Evolutionary conservation across 2,113 vertebrate genomes (phyloP).

Genomic region (Apus apus): DNA sequence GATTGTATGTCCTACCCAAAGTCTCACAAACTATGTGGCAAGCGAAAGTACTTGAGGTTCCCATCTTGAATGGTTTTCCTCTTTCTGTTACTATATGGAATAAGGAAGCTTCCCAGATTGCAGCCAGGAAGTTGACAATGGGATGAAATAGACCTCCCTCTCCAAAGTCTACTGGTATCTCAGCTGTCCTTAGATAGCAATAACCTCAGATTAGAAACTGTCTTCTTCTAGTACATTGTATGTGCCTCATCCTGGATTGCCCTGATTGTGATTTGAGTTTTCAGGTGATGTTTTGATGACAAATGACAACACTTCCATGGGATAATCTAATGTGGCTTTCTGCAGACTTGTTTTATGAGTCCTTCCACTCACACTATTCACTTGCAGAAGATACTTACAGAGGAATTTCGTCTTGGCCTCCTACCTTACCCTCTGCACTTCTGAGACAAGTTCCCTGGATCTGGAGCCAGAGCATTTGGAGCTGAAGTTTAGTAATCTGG

Average conservation of each 20-base stretch:
- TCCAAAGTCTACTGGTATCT: neutral
- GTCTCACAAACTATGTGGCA: neutral
- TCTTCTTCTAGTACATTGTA: neutral
- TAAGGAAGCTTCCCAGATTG: neutral
- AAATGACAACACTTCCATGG: neutral
- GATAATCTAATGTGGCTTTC: neutral
- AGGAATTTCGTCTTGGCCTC: neutral
- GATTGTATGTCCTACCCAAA: neutral
- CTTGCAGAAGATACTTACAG: neutral
- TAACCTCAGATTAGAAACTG: neutral
- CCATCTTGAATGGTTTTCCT: neutral
- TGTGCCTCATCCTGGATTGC: neutral
- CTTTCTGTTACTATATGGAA: neutral
- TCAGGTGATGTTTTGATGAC: neutral
- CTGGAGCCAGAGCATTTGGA: neutral
- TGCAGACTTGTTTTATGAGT: neutral
- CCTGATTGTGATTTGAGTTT: neutral
- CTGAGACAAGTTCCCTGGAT: neutral
- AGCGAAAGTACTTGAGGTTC: neutral
- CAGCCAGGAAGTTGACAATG: neutral
- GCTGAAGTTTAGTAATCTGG: neutral
- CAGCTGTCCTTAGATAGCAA: neutral
- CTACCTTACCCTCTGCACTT: neutral
- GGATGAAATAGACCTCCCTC: neutral
- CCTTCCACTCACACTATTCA: neutral